Evolutionary conservation across 1,140 invertebrate species (phyloP), one percentile per base, ranked within the genome.

Genomic region (Homalodisca vitripennis): DNA sequence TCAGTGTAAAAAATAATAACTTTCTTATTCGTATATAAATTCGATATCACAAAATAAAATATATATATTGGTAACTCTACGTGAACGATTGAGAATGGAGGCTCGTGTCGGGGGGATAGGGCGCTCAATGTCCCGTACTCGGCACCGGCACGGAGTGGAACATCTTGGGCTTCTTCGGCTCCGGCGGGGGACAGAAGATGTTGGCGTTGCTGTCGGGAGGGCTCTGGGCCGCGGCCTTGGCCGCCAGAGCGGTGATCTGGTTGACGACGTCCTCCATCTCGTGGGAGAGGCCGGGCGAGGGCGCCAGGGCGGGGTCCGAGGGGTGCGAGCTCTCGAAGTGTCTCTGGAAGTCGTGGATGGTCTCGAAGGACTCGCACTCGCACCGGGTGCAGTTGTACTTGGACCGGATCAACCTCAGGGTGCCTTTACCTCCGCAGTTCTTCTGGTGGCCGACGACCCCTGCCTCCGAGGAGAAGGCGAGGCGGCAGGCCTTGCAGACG

Each of bases 231-330:
- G 82, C 83, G 2, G 89, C 88, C 67, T 88, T 82, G 1, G 89
- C 88, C 1, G 90, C 90, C 73, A 92, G 79, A 31, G 91, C 81
- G 29, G 90, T 91, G 70, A 92, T 91, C 80, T 92, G 90, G 77
- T 92, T 92, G 30, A 92, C 90, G 60, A 92, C 90, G 78, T 91
- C 89, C 77, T 91, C 90, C 89, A 92, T 92, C 77, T 91, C 88
- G 79, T 90, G 87, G 46, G 85, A 86, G 1, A 92, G 82, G 0
- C 76, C 73, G 3, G 70, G n/a, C 84, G 87, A 74, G 0, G 73
- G 73, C 3, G 68, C 34, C 24, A 26, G 73, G 67, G 41, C 71
- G 70, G 78, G 41, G 74, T 73, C 48, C 73, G 76, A 26, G 67
- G 66, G 48, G 71, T 69, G 80, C 77, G 17, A 82, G 80, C 34